Percentiles rank a stretch among this genome's conserved stretches.
These are phyloP conservation scores for Ariopsis seemanni DNA, from an alignment of 2,113 vertebrate genomes.

Conservation along the genomic window DNA sequence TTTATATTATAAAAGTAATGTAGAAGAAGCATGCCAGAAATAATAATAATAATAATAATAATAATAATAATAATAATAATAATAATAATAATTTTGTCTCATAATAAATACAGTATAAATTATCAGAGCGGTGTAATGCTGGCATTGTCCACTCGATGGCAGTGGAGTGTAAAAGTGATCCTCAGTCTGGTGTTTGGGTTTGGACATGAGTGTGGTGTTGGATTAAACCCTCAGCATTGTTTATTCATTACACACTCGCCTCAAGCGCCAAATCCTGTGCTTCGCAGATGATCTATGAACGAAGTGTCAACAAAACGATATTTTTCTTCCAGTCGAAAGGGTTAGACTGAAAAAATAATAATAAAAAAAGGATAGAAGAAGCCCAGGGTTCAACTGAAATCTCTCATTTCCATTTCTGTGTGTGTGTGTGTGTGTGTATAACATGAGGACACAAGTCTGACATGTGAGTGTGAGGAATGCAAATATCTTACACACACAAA, in stretches of 20 bases:
- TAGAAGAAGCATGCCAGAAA: neutral
- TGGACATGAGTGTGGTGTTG: slow-evolving; percentile 14
- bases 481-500: neutral
- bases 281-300: slow-evolving; percentile 23
- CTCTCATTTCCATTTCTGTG: neutral
- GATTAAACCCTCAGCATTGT: slow-evolving; percentile 60
- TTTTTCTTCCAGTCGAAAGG: slow-evolving; percentile 26
- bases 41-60: neutral
- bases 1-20: neutral
- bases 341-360: neutral
- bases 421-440: slow-evolving; percentile 6
- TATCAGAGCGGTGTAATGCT: neutral
- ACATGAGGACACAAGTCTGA: neutral
- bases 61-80: neutral
- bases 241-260: slow-evolving; percentile 48
- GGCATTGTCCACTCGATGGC: slow-evolving; percentile 66
- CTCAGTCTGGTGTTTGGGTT: neutral
- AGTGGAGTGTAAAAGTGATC: slow-evolving; percentile 52
- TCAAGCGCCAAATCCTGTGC: slow-evolving; percentile 45
- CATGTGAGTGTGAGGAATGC: slow-evolving; percentile 24
- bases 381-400: neutral
- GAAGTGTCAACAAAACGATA: slow-evolving; percentile 36
- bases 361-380: neutral
- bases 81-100: too few species aligned
- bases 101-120: neutral